Evolutionary conservation across 92 coral and sea anemone species (phyloP).

Genomic region (Virgularia gustaviana): DNA sequence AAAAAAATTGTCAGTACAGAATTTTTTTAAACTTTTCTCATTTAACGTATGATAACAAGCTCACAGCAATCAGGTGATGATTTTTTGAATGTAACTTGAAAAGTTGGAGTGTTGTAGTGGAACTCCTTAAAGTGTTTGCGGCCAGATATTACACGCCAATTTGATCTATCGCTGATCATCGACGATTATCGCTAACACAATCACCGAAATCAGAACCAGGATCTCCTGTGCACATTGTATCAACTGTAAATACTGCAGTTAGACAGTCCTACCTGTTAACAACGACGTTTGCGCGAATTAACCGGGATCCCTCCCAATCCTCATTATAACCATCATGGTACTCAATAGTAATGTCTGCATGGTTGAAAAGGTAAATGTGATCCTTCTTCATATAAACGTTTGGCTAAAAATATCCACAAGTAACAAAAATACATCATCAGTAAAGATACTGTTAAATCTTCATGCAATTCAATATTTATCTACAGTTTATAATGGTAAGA

Average conservation of each 20-base stretch:
- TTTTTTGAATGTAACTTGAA: too few relatives aligned
- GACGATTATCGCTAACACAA: too few relatives aligned
- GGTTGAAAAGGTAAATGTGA: constrained; percentile 86
- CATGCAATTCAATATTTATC: neutral
- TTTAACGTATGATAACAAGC: too few relatives aligned
- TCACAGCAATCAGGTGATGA: too few relatives aligned
- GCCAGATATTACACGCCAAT: too few relatives aligned
- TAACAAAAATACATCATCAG: neutral
- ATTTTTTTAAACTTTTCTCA: too few relatives aligned
- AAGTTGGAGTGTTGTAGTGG: too few relatives aligned
- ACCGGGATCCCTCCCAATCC: constrained; percentile 92
- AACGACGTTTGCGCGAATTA: constrained; percentile 71
- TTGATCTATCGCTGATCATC: too few relatives aligned
- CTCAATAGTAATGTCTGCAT: constrained; percentile 64
- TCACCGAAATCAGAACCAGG: too few relatives aligned
- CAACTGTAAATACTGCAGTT: neutral
- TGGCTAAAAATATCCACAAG: constrained; percentile 14
- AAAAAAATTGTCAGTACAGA: too few relatives aligned
- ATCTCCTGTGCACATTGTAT: neutral
- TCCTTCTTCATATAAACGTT: constrained; percentile 29
- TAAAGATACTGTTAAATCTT: neutral
- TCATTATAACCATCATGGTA: constrained; percentile 77
- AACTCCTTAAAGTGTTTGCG: too few relatives aligned
- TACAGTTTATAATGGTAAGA: neutral
- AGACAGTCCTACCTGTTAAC: constrained; percentile 61